A percentile compares a stretch with the other conserved stretches of the same genome.
phyloP scores from a whole-genome alignment of 2,888 invertebrate genomes.

The Geophilus truncorum region DNA sequence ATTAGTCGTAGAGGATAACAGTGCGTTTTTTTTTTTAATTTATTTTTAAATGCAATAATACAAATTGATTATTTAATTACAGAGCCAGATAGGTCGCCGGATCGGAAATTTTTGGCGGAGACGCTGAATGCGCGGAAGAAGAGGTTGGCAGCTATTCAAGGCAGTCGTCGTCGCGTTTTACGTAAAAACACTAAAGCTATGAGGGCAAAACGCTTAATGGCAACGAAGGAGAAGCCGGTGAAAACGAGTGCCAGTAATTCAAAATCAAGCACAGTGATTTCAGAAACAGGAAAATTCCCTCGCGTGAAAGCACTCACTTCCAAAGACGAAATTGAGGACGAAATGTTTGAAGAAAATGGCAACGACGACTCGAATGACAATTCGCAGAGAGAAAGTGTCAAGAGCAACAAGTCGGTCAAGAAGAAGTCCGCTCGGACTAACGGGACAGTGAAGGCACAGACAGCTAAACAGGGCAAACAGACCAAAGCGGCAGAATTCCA shows the following conservation, averaged over 20 bases:
- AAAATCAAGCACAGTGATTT: neutral
- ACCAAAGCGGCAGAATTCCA: conserved; percentile 50
- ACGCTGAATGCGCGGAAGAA: conserved; percentile 45
- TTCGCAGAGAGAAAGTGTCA: conserved; percentile 30
- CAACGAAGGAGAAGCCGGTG: neutral
- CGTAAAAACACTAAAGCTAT: neutral
- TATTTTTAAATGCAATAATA: neutral
- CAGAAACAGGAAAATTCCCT: neutral
- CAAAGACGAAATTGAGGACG: conserved; percentile 35
- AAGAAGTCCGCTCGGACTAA: neutral
- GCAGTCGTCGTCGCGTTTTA: neutral
- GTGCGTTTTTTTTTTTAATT: conserved; percentile 39
- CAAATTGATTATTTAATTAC: neutral
- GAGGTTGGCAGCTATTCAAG: conserved; percentile 39
- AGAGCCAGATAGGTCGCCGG: conserved; percentile 22
- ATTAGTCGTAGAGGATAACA: conserved; percentile 43
- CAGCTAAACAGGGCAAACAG: conserved; percentile 40
- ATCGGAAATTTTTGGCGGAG: conserved; percentile 44
- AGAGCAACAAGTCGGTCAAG: conserved; percentile 34
- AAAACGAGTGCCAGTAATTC: neutral
- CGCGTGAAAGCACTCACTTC: conserved; percentile 29
- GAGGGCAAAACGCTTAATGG: conserved; percentile 17
- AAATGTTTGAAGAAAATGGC: conserved; percentile 31
- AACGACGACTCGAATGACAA: neutral
- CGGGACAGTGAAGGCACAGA: conserved; percentile 38